A percentile compares a stretch with the other conserved stretches of the same genome.
Evolutionary conservation across 2,888 invertebrate species (phyloP).

Genomic region (Limenitis camilla): DNA sequence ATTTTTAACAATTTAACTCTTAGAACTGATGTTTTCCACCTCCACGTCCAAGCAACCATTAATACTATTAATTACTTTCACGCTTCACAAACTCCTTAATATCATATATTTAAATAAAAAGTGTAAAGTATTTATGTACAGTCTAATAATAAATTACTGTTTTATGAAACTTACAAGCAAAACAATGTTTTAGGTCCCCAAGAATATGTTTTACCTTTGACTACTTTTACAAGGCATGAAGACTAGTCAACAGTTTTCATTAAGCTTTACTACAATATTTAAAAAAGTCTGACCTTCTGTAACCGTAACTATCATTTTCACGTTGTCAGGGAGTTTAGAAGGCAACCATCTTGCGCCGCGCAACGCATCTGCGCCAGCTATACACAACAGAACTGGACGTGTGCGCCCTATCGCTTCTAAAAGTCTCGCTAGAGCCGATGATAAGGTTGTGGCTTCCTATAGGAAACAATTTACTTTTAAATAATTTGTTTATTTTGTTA

Average conservation of each 20-base stretch:
- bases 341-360: slow-evolving; percentile 85
- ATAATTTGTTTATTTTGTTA: not conserved
- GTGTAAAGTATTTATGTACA: too few species aligned
- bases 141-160: too few species aligned
- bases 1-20: too few species aligned
- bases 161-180: too few species aligned
- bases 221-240: too few species aligned
- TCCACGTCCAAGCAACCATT: too few species aligned
- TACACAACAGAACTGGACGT: slow-evolving; percentile 79
- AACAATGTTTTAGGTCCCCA: too few species aligned
- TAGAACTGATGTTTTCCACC: too few species aligned
- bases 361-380: slow-evolving; percentile 82
- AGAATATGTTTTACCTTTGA: not conserved
- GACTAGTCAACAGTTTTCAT: too few species aligned
- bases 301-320: slow-evolving; percentile 84
- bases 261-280: not conserved
- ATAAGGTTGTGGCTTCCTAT: slow-evolving; percentile 83
- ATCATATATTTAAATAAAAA: too few species aligned
- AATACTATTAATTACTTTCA: too few species aligned
- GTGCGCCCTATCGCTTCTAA: slow-evolving; percentile 70
- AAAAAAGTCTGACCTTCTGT: slow-evolving; percentile 62
- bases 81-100: too few species aligned
- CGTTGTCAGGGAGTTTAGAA: slow-evolving; percentile 79
- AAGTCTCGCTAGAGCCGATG: slow-evolving; percentile 72
- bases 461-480: not conserved